These are phyloP conservation scores for Ambastaia sidthimunki DNA, from an alignment of 2,797 vertebrate species.

Conservation along the genomic window DNA sequence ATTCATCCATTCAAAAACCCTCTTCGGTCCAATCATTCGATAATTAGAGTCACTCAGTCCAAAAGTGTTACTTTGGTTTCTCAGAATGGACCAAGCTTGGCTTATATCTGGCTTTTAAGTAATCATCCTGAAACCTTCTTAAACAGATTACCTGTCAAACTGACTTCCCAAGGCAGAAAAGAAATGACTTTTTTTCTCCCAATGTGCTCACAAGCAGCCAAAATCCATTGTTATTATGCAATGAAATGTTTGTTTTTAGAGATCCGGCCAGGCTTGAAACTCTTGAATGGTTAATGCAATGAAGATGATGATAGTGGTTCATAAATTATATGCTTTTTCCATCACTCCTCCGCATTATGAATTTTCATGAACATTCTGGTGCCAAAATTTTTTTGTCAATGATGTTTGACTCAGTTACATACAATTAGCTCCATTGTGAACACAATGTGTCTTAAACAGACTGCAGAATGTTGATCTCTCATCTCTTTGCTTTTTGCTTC, in stretches of 20 bases:
- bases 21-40: slow-evolving; percentile 18
- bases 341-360: slow-evolving; percentile 18
- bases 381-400: slow-evolving; percentile 17
- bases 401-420: neutral
- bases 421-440: neutral
- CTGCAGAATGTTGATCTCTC: neutral
- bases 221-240: slow-evolving; percentile 19
- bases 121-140: slow-evolving; percentile 23
- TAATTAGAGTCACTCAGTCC: slow-evolving; percentile 29
- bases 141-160: slow-evolving; percentile 35
- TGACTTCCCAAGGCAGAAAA: neutral
- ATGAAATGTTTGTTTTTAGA: slow-evolving; percentile 15
- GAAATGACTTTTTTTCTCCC: neutral
- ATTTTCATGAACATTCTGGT: slow-evolving; percentile 17
- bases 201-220: slow-evolving; percentile 13
- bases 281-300: slow-evolving; percentile 19
- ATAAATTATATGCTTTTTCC: neutral
- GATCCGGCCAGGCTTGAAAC: neutral
- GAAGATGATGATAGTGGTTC: slow-evolving; percentile 12
- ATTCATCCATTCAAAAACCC: slow-evolving; percentile 29
- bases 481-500: slow-evolving; percentile 43
- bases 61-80: slow-evolving; percentile 11
- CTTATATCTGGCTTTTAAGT: slow-evolving; percentile 1
- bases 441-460: neutral
- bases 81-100: slow-evolving; percentile 1